phyloP scores from a whole-genome alignment of 2,113 vertebrate species.

The Sander vitreus region DNA sequence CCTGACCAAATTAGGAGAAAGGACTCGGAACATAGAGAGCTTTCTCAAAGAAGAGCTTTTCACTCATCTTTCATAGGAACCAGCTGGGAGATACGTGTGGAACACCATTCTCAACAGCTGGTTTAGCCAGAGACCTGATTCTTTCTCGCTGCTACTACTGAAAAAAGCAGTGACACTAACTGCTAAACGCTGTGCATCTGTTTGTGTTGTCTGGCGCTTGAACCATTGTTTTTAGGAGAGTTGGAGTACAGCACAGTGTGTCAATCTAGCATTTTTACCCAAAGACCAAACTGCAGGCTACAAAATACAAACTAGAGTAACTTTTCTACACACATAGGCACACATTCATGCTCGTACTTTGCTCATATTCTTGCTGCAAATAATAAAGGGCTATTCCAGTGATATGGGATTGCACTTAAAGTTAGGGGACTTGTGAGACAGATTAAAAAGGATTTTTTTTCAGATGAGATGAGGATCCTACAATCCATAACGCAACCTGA shows the following conservation, averaged over 20 bases:
- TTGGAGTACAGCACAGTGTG: background rate
- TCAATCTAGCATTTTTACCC: background rate
- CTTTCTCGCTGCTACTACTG: background rate
- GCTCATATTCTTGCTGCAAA: background rate
- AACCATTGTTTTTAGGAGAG: background rate
- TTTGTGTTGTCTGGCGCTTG: background rate
- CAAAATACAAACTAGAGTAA: background rate
- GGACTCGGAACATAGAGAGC: background rate
- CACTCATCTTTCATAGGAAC: background rate
- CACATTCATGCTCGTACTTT: background rate
- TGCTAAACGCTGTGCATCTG: background rate
- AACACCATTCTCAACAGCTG: background rate
- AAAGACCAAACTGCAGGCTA: background rate
- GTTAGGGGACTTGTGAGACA: background rate
- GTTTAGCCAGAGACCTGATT: constrained; percentile 11
- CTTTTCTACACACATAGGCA: background rate
- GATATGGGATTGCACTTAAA: background rate
- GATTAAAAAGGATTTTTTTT: too few species aligned
- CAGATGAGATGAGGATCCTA: too few species aligned
- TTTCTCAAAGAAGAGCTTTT: background rate
- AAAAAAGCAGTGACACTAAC: background rate
- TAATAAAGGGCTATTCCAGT: background rate
- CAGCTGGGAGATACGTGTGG: background rate
- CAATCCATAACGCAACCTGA: too few species aligned
- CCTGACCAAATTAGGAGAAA: constrained; percentile 50